Base-by-base conservation (phyloP, 2,888 invertebrate genomes). In the Ephialtes manifestator region DNA sequence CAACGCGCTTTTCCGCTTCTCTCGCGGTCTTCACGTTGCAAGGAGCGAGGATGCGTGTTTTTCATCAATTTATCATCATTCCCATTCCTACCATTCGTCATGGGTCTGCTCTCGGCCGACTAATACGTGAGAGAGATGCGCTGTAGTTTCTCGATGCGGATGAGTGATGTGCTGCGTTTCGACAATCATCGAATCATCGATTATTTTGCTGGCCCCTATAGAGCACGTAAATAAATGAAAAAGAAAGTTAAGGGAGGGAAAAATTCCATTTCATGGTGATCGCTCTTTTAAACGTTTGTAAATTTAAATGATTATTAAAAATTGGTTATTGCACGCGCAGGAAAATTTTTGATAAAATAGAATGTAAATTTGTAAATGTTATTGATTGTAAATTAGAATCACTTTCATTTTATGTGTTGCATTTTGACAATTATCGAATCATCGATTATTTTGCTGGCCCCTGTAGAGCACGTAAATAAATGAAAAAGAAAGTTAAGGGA, bases 31-130 rank as follows among this genome's bases (percentile, higher is more conserved):
- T 46, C 39, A 20, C 48, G 7, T 68, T 15, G 28, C 28, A 11
- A 11, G 20, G 39, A 43, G 18, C 18, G 18, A 2, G 11, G 10
- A 46, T 67, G 67, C 55, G 51, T 65, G 35, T 58, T 78, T 78
- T 72, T 39, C 72, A 60, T 74, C 67, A 78, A 83, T 78, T 83
- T 58, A 72, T 78, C 77, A 83, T 83, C 67, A 67, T 76, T 76
- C 67, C 51, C 67, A 67, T 55, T 31, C 20, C 60, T 35, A 55
- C 43, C 53, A 78, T 78, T 78, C 68, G 78, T 58, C 46, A 70
- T 18, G 78, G 53, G 58, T 43, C 43, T 72, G 43, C 20, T 72
- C 72, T 39, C 72, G 15, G 63, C 13, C 48, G 20, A 20, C 13
- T 46, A 67, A 15, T 24, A 28, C 18, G 20, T 18, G 46, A 18